A percentile compares a stretch with the other conserved stretches of the same genome.
Evolutionary conservation across 2,888 invertebrate genomes (phyloP).

Genomic region (Chymomyza procnemis): DNA sequence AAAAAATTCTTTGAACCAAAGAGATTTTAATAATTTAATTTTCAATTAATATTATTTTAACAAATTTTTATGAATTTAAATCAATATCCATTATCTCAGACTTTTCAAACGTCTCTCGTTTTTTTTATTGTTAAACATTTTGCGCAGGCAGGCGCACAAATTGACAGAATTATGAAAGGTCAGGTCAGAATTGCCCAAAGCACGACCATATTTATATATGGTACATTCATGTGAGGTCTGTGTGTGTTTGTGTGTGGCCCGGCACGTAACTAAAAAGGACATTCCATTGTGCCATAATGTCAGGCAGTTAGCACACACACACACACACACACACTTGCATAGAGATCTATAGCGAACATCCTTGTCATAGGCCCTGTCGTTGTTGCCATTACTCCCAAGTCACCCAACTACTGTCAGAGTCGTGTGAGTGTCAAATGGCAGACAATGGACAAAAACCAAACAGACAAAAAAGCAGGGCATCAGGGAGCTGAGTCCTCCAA

Average conservation of each 20-base stretch:
- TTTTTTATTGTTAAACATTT: slow-evolving; percentile 23
- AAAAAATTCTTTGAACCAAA: too few relatives aligned
- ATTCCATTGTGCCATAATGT: slow-evolving; percentile 69
- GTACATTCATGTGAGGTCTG: too few relatives aligned
- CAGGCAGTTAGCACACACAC: slow-evolving; percentile 64
- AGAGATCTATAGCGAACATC: neutral
- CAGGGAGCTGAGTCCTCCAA: neutral
- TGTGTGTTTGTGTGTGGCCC: slow-evolving; percentile 30
- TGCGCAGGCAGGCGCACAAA: slow-evolving; percentile 68
- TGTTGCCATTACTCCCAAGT: neutral
- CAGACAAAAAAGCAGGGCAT: neutral
- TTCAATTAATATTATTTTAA: too few relatives aligned
- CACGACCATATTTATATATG: slow-evolving; percentile 6
- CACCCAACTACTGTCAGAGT: slow-evolving; percentile 45
- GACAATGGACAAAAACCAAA: slow-evolving; percentile 32
- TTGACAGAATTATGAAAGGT: slow-evolving; percentile 72
- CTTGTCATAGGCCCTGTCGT: neutral
- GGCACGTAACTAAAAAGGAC: slow-evolving; percentile 67
- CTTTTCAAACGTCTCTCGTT: neutral
- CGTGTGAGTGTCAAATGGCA: slow-evolving; percentile 57
- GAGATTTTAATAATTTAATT: too few relatives aligned
- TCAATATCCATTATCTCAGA: too few relatives aligned
- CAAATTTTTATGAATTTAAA: too few relatives aligned
- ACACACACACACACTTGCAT: slow-evolving; percentile 8
- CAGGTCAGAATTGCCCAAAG: slow-evolving; percentile 50